Percentiles rank a stretch among this genome's conserved stretches.
These are phyloP conservation scores for Gallirallus australis DNA, from an alignment of 2,797 vertebrate genomes.

Conservation along the genomic window DNA sequence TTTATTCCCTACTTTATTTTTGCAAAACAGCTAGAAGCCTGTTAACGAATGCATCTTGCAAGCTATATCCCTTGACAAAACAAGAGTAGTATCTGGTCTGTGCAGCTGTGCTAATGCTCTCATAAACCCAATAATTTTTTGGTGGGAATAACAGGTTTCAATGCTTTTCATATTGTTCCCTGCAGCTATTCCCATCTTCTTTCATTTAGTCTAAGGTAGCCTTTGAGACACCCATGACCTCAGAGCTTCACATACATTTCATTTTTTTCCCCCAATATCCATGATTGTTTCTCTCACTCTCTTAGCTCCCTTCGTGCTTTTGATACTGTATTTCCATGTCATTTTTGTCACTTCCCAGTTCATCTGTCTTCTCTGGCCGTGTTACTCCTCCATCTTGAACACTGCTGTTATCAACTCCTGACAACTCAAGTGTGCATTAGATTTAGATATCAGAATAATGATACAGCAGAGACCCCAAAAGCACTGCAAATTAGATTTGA, in stretches of 20 bases:
- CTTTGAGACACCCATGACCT: background rate
- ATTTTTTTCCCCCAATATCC: background rate
- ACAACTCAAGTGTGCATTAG: background rate
- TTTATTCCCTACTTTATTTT: background rate
- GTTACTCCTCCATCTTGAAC: background rate
- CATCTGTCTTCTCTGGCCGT: background rate
- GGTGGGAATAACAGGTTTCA: background rate
- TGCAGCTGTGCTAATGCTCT: background rate
- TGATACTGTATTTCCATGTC: background rate
- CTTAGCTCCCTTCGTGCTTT: background rate
- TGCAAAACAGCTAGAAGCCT: background rate
- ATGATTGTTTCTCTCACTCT: background rate
- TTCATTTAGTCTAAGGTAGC: background rate
- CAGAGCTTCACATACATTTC: background rate
- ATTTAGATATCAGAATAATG: constrained; percentile 1
- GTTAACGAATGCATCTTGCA: background rate
- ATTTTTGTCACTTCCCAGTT: background rate
- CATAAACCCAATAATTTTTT: background rate
- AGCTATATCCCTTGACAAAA: background rate
- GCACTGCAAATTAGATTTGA: constrained; percentile 18
- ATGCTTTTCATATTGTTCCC: background rate
- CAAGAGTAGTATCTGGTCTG: background rate
- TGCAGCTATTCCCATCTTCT: background rate
- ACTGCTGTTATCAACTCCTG: background rate
- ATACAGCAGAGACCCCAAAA: constrained; percentile 15